phyloP scores from a whole-genome alignment of 2,113 vertebrate species.

The Amblyornis subalaris region DNA sequence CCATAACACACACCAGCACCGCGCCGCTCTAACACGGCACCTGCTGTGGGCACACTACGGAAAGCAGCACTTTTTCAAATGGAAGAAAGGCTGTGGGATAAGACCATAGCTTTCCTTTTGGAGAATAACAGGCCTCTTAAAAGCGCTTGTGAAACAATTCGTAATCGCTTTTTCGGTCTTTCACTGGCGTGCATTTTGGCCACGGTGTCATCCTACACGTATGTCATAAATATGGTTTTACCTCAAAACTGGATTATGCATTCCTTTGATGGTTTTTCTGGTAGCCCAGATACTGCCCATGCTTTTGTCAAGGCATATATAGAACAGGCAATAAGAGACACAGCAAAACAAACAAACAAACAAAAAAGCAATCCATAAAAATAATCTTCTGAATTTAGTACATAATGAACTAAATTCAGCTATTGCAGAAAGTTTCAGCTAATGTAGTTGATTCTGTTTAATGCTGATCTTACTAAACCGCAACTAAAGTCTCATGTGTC shows the following conservation, averaged over 20 bases:
- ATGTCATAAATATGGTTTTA: rapidly evolving
- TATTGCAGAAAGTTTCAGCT: background rate
- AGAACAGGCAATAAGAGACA: background rate
- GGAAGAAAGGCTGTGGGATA: background rate
- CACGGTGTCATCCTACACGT: rapidly evolving
- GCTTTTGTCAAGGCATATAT: background rate
- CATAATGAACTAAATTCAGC: background rate
- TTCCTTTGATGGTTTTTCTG: background rate
- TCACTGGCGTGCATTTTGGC: background rate
- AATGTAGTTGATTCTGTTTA: background rate
- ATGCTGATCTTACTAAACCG: background rate
- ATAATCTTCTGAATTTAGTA: background rate
- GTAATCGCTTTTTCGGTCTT: background rate
- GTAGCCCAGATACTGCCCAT: background rate
- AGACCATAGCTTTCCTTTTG: background rate
- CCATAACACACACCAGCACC: background rate
- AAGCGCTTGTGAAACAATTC: background rate
- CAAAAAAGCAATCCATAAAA: background rate
- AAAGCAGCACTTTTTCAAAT: background rate
- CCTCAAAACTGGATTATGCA: rapidly evolving
- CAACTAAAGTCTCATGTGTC: background rate
- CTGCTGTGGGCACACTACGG: background rate
- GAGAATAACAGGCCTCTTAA: background rate
- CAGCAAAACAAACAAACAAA: background rate
- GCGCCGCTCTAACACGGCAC: background rate